Conservation (phyloP, 1,140 invertebrate species). For the Atta cephalotes region DNA sequence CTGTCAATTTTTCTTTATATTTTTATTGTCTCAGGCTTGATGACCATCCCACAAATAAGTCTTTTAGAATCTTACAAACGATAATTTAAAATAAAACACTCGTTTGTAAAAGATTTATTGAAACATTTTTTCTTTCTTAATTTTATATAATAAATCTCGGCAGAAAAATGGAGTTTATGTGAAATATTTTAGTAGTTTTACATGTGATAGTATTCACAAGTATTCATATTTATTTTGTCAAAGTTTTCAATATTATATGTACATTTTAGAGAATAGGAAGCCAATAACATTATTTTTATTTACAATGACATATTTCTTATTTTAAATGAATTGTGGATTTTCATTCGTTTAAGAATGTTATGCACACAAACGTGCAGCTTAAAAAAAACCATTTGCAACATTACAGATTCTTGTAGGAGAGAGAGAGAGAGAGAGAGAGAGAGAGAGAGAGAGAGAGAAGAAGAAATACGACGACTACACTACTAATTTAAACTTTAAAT, state of each 20-base stretch:
- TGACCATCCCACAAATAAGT: neutral
- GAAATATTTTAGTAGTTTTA: conserved; percentile 31
- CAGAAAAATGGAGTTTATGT: neutral
- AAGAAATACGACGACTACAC: too few relatives aligned
- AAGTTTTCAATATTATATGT: conserved; percentile 21
- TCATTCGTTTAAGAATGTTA: conserved; percentile 58
- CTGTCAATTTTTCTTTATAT: neutral
- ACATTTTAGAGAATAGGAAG: conserved; percentile 67
- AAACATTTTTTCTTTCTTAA: neutral
- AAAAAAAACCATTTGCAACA: conserved; percentile 31
- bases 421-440: neutral
- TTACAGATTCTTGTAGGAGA: conserved; percentile 44
- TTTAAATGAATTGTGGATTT: conserved; percentile 49
- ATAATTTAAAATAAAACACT: conserved; percentile 7
- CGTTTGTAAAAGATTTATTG: too few relatives aligned
- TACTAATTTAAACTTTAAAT: too few relatives aligned
- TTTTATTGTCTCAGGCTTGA: neutral
- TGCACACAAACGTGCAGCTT: conserved; percentile 26
- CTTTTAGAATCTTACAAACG: conserved; percentile 6
- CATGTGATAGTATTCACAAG: conserved; percentile 7
- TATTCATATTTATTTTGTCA: conserved; percentile 31
- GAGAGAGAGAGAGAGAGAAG: neutral
- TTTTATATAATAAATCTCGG: conserved; percentile 16
- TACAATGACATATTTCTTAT: conserved; percentile 35
- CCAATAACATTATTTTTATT: conserved; percentile 53